Evolutionary conservation across 2,113 vertebrate genomes (phyloP).

Genomic region (Myrmecophaga tridactyla): DNA sequence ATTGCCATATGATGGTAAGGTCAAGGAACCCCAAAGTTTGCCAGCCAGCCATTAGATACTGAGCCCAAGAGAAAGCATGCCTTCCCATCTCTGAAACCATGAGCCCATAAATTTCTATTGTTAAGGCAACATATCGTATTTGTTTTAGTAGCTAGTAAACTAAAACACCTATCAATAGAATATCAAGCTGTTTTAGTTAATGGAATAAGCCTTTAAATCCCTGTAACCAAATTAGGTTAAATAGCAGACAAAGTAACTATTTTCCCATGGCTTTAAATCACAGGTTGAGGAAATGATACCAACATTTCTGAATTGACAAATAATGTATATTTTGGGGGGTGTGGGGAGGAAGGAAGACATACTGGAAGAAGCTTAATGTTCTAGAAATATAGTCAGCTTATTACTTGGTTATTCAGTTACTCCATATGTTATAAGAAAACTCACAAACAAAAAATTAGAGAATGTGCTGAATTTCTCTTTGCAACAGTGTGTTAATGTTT

Average conservation of each 20-base stretch:
- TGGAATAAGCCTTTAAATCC: background rate
- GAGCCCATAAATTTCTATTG: no score
- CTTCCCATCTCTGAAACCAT: no score
- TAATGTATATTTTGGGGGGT: background rate
- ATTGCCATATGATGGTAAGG: no score
- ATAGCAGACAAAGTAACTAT: background rate
- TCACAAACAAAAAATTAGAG: background rate
- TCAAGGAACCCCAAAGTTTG: no score
- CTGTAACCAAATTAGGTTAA: constrained; percentile 1
- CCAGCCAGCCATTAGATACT: no score
- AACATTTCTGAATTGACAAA: background rate
- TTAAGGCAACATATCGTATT: no score
- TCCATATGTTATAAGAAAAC: background rate
- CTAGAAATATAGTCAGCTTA: background rate
- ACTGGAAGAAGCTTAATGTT: background rate
- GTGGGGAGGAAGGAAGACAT: background rate
- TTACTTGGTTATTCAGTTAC: background rate
- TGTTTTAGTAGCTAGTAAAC: no score
- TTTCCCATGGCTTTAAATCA: background rate
- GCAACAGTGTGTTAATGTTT: background rate
- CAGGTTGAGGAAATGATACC: background rate
- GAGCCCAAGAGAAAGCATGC: no score
- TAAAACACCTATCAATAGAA: background rate
- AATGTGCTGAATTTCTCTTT: background rate
- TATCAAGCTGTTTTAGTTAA: background rate